Evolutionary conservation across 2,888 invertebrate genomes (phyloP).

Genomic region (Balanococcus diminutus): DNA sequence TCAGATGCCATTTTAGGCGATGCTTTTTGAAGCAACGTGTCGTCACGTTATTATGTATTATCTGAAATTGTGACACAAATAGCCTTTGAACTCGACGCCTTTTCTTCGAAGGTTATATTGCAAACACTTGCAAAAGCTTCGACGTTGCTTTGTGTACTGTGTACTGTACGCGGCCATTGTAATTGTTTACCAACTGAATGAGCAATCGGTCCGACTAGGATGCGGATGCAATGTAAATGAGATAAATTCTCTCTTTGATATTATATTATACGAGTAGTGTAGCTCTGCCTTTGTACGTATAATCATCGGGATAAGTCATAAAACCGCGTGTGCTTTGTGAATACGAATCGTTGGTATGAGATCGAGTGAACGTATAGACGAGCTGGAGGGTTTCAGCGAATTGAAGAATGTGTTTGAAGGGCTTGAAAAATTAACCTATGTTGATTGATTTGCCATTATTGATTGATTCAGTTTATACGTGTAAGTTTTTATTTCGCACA

Average conservation of each 20-base stretch:
- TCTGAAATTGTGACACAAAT: not conserved
- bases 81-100: constrained; percentile 22
- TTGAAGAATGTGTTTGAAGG: not conserved
- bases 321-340: not conserved
- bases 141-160: not conserved
- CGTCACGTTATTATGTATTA: constrained; percentile 20
- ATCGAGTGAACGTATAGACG: not conserved
- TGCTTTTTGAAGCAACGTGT: not conserved
- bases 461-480: not conserved
- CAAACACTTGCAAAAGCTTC: not conserved
- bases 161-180: not conserved
- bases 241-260: not conserved
- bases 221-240: not conserved
- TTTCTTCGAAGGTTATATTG: constrained; percentile 7
- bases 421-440: not conserved
- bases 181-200: not conserved
- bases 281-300: not conserved
- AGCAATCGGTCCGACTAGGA: not conserved
- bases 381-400: not conserved
- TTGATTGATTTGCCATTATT: not conserved
- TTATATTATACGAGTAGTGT: too few species aligned
- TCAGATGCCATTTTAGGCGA: not conserved
- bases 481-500: not conserved
- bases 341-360: not conserved
- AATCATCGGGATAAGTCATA: not conserved